Percentiles rank a stretch among this genome's conserved stretches.
These are phyloP conservation scores for Sebastes itinus DNA, from an alignment of 2,797 vertebrate genomes.

Conservation along the genomic window DNA sequence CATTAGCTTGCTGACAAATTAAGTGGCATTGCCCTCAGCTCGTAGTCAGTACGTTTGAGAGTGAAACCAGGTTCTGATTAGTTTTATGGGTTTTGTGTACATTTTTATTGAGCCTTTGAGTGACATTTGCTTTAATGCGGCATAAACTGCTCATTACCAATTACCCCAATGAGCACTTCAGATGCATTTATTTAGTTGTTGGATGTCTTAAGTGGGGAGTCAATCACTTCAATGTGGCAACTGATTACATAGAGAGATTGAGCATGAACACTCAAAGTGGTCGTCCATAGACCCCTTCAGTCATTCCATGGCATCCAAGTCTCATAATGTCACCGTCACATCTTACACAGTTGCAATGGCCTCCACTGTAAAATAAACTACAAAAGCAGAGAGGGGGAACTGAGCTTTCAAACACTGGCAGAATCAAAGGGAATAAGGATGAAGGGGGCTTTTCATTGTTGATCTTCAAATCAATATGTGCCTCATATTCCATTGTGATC, in stretches of 20 bases:
- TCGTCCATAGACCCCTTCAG: background rate
- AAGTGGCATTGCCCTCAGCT: background rate
- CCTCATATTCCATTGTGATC: constrained; percentile 20
- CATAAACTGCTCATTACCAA: background rate
- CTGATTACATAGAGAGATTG: background rate
- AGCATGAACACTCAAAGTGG: too few relatives aligned
- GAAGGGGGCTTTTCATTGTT: background rate
- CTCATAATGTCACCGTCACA: background rate
- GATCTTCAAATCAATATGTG: constrained; percentile 32
- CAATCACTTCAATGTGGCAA: background rate
- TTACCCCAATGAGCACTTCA: background rate
- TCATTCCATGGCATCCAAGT: background rate
- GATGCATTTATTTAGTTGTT: background rate
- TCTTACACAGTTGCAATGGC: background rate
- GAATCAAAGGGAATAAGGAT: constrained; percentile 35
- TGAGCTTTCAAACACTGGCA: background rate
- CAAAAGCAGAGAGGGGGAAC: constrained; percentile 1
- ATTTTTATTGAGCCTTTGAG: background rate
- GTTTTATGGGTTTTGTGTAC: background rate
- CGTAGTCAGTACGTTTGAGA: too few relatives aligned
- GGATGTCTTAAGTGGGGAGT: background rate
- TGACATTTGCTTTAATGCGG: background rate
- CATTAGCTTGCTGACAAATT: background rate
- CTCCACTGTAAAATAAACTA: background rate
- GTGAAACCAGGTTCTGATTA: background rate